Base-by-base conservation (phyloP, 1,140 invertebrate species). In the Galleria mellonella region DNA sequence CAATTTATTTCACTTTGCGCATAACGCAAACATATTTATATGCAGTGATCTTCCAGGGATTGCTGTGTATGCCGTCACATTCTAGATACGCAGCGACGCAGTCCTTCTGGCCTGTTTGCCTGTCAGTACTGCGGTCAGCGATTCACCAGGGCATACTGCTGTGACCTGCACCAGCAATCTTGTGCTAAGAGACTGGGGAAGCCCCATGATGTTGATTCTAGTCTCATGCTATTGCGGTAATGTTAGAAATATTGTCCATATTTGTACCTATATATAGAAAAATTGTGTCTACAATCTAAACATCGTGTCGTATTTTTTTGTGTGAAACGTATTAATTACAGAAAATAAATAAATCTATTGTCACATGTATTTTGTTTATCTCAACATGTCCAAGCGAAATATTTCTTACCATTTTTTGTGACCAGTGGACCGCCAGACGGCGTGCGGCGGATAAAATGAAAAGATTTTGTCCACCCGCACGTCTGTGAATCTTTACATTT, bases 61-160 rank as follows among this genome's bases (percentile, higher is more conserved):
- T 79, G 73, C 32, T 77, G 72, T 39, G 62, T 78, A 0, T 81
- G 79, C 36, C 67, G 71, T 0, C 73, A 76, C 11, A 44, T 68
- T 0, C 23, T 79, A 17, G 65, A 76, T 10, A n/a, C 30, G 9
- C 31, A 41, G 1, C 30, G 44, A 1, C 38, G 42, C n/a, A 47
- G 32, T 0, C 5, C 12, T 4, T 9, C 44, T n/a, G 43, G 53
- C 2, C 43, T 73, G 0, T 84, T 73, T 49, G 41, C 41, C 33
- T 84, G 81, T 32, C 47, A 45, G 33, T 68, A 70, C 43, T 84
- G 81, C 35, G 67, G 71, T 0, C 62, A 75, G 41, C 46, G 50
- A 28, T 84, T 84, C 46, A 67, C 65, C 3, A 51, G 77, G 9
- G 73, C 77, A 0, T 82, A 84, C 51, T 82, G 81, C 45, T 74